Percentiles rank a stretch among this genome's conserved stretches.
Conservation (phyloP, 30 jellyfish, hydroid and myxozoan genomes). For the Clytia hemisphaerica region DNA sequence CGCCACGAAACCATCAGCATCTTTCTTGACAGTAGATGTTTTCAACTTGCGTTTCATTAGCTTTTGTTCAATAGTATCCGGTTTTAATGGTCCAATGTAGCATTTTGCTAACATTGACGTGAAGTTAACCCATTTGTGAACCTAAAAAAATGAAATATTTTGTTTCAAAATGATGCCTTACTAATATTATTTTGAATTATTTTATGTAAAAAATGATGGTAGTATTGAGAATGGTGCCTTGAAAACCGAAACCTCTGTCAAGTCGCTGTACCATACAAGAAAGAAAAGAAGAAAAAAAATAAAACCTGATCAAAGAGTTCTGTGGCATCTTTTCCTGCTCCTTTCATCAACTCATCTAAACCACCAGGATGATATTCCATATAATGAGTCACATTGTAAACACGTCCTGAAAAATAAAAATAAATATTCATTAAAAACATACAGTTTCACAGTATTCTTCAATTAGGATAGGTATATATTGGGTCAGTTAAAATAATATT, state of each 20-base stretch:
- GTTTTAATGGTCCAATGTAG: constrained; percentile 75
- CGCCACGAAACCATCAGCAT: too few species aligned
- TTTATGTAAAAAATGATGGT: neutral
- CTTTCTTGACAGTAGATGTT: too few species aligned
- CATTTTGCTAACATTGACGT: constrained; percentile 85
- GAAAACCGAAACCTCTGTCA: neutral
- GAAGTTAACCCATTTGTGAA: constrained; percentile 90
- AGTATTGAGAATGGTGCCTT: neutral
- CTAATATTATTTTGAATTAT: neutral
- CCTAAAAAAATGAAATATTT: constrained; percentile 32
- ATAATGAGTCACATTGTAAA: constrained; percentile 74
- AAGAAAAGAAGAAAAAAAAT: too few species aligned
- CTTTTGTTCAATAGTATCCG: neutral
- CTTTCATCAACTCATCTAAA: constrained; percentile 77
- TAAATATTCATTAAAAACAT: neutral
- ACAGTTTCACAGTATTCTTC: too few species aligned
- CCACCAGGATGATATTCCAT: constrained; percentile 99
- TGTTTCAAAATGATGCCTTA: neutral
- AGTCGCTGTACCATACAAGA: neutral
- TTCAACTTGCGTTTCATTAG: too few species aligned
- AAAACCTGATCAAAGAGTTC: constrained; percentile 73
- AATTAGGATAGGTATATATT: too few species aligned
- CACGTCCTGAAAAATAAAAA: constrained; percentile 52
- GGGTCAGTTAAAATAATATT: too few species aligned
- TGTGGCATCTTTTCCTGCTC: constrained; percentile 98